phyloP scores from a whole-genome alignment of 2,797 vertebrate species.

The Anabacerthia variegaticeps region DNA sequence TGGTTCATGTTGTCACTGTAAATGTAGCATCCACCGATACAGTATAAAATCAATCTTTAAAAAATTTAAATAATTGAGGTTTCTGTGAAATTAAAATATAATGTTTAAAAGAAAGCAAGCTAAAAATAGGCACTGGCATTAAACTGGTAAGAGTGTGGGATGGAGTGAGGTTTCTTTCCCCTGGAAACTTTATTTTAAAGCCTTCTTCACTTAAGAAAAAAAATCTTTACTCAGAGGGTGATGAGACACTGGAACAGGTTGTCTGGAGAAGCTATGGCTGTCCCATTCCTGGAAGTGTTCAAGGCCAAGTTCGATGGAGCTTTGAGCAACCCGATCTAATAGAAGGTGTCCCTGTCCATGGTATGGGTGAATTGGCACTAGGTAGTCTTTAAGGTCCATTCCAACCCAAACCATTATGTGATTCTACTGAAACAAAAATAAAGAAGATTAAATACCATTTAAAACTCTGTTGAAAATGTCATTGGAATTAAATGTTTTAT shows the following conservation, averaged over 20 bases:
- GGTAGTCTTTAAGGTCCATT: neutral
- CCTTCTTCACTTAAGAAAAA: neutral
- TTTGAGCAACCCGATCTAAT: neutral
- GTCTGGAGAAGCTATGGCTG: neutral
- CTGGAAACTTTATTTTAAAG: neutral
- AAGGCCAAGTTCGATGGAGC: neutral
- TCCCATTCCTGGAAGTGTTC: neutral
- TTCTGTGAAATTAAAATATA: neutral
- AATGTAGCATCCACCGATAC: neutral
- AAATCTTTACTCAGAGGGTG: neutral
- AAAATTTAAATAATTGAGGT: neutral
- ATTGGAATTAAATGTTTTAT: neutral
- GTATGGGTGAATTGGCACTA: fast-evolving
- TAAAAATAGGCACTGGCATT: neutral
- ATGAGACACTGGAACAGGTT: neutral
- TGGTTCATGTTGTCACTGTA: neutral
- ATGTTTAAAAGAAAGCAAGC: neutral
- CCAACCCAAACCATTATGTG: neutral
- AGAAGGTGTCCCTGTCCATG: neutral
- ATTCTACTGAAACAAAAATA: neutral
- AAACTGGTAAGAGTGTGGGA: neutral
- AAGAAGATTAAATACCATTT: neutral
- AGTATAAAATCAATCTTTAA: neutral
- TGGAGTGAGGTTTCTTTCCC: neutral
- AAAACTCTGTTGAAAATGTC: neutral